A percentile compares a stretch with the other conserved stretches of the same genome.
Evolutionary conservation across 1,140 invertebrate species (phyloP).

Genomic region (Lasioglossum baleicum): DNA sequence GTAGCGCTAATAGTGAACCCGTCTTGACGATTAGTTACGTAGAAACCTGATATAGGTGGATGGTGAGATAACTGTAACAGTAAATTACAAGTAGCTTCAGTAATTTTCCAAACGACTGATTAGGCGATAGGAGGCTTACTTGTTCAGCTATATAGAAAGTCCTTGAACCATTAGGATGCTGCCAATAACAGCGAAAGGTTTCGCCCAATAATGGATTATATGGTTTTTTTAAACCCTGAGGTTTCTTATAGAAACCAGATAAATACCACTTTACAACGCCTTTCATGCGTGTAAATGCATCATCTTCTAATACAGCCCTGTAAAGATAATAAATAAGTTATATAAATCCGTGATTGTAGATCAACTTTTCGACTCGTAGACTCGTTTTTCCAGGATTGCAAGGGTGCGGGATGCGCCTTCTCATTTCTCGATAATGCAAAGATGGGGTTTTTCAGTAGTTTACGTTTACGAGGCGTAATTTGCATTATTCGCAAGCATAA

Average conservation of each 20-base stretch:
- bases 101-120: not conserved
- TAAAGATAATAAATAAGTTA: conserved; percentile 56
- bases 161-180: conserved; percentile 89
- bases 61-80: conserved; percentile 92
- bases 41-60: conserved; percentile 96
- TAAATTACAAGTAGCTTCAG: not conserved
- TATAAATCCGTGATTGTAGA: not conserved
- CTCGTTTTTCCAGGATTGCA: too few species aligned
- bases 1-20: conserved; percentile 95
- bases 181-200: conserved; percentile 95
- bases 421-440: too few species aligned
- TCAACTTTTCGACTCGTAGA: too few species aligned
- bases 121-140: conserved; percentile 78
- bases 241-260: conserved; percentile 93
- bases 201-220: conserved; percentile 97
- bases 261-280: conserved; percentile 94
- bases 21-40: conserved; percentile 96
- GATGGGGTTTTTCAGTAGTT: too few species aligned
- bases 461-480: too few species aligned
- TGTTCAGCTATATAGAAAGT: conserved; percentile 97
- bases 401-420: too few species aligned
- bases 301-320: conserved; percentile 92
- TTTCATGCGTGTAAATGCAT: conserved; percentile 95
- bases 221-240: conserved; percentile 96
- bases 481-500: too few species aligned